A percentile compares a stretch with the other conserved stretches of the same genome.
phyloP scores from a whole-genome alignment of 37 sponge, comb jelly and placozoan species.

The Dysidea cf. avara region DNA sequence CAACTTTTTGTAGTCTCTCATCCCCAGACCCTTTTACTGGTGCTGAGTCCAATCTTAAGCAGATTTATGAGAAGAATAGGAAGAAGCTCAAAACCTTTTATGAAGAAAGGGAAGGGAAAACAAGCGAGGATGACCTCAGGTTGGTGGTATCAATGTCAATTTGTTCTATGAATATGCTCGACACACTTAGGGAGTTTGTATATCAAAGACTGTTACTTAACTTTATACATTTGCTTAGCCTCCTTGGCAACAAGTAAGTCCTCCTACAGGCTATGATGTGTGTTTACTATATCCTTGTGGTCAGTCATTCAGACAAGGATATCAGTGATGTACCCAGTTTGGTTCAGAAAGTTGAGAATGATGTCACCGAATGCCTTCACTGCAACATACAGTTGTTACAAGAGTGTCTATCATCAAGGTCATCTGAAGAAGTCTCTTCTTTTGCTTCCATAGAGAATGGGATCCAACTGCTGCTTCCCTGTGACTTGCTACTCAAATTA shows the following conservation, averaged over 20 bases:
- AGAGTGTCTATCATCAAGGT: background rate
- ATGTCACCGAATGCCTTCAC: slow-evolving; percentile 61
- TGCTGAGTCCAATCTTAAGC: slow-evolving; percentile 56
- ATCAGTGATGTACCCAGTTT: background rate
- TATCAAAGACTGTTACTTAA: slow-evolving; percentile 17
- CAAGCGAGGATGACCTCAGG: slow-evolving; percentile 44
- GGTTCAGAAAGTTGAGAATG: slow-evolving; percentile 37
- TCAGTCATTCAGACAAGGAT: too few relatives aligned
- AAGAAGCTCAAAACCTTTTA: slow-evolving; percentile 12
- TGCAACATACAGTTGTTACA: slow-evolving; percentile 36
- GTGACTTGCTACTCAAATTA: slow-evolving; percentile 64
- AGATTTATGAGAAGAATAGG: slow-evolving; percentile 44
- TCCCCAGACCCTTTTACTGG: slow-evolving; percentile 71
- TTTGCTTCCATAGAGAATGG: background rate
- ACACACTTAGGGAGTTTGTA: slow-evolving; percentile 32
- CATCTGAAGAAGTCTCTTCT: background rate
- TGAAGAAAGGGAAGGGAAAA: background rate
- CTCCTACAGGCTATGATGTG: too few relatives aligned
- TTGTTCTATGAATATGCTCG: too few relatives aligned
- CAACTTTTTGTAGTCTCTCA: slow-evolving; percentile 12
- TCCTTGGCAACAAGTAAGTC: too few relatives aligned
- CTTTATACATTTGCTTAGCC: slow-evolving; percentile 25
- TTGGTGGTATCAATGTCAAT: background rate
- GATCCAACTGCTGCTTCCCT: slow-evolving; percentile 31
- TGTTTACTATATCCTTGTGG: too few relatives aligned